Evolutionary conservation across 2,888 invertebrate genomes (phyloP).

Genomic region (Selenia dentaria): DNA sequence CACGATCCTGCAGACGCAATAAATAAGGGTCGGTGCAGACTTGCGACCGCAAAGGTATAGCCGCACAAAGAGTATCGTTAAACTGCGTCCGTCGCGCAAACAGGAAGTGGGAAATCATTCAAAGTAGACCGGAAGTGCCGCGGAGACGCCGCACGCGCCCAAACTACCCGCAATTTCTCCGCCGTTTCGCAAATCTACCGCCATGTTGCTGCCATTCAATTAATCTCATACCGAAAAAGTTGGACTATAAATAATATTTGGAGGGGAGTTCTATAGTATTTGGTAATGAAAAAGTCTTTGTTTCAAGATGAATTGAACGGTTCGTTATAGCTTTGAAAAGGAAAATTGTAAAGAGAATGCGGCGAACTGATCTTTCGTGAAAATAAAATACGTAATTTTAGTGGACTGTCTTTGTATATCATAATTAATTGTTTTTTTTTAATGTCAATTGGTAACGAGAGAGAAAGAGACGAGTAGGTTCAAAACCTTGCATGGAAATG

Average conservation of each 20-base stretch:
- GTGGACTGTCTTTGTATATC: no score
- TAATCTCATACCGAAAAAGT: slow-evolving; percentile 60
- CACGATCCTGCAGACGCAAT: slow-evolving; percentile 44
- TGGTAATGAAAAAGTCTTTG: slow-evolving; percentile 59
- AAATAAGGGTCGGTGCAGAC: slow-evolving; percentile 54
- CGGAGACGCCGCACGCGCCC: slow-evolving; percentile 61
- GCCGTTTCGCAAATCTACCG: slow-evolving; percentile 32
- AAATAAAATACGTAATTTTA: slow-evolving; percentile 5
- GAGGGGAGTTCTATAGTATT: slow-evolving; percentile 44
- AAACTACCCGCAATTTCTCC: slow-evolving; percentile 53
- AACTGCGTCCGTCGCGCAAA: slow-evolving; percentile 48
- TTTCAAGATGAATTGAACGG: slow-evolving; percentile 52
- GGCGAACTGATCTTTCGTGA: not conserved
- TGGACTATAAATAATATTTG: slow-evolving; percentile 64
- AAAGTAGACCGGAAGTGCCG: slow-evolving; percentile 59
- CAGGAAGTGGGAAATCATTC: slow-evolving; percentile 77
- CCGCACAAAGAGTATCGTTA: slow-evolving; percentile 59
- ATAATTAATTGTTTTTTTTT: no score
- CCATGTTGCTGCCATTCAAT: slow-evolving; percentile 55
- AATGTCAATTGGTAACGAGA: no score
- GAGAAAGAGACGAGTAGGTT: no score
- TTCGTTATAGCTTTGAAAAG: slow-evolving; percentile 34
- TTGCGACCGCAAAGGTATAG: slow-evolving; percentile 42
- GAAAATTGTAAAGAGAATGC: slow-evolving; percentile 1
- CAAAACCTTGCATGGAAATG: no score